These are phyloP conservation scores for Pipistrellus pipistrellus DNA, from an alignment of 2,797 vertebrate species.

Conservation along the genomic window DNA sequence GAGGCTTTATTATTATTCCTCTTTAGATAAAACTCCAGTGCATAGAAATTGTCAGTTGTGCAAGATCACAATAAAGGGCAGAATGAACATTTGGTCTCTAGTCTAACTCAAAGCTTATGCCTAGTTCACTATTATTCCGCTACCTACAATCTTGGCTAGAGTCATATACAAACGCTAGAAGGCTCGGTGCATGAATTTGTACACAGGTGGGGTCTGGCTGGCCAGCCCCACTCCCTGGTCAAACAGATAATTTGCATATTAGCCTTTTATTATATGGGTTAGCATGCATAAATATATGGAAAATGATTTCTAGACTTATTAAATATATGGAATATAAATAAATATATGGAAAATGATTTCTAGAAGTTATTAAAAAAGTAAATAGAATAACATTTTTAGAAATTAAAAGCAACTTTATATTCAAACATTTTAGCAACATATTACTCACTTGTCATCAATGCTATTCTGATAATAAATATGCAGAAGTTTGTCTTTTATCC, in stretches of 20 bases:
- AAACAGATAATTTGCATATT: no score
- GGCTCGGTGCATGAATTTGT: no score
- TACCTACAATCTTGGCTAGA: neutral
- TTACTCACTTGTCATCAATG: constrained; percentile 98
- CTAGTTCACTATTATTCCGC: constrained; percentile 5
- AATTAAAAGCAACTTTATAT: constrained; percentile 60
- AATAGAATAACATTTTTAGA: neutral
- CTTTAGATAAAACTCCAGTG: constrained; percentile 21
- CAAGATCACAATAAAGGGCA: neutral
- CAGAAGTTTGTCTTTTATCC: constrained; percentile 99
- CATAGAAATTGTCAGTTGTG: neutral
- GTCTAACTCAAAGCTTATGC: neutral
- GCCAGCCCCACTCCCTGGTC: no score
- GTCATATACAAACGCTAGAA: constrained; percentile 40
- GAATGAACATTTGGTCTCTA: neutral
- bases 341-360: constrained; percentile 20
- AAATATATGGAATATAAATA: no score
- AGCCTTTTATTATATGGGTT: neutral
- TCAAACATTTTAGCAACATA: constrained; percentile 69
- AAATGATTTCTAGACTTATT: constrained; percentile 31
- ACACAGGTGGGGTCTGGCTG: no score
- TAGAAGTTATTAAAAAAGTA: constrained; percentile 48
- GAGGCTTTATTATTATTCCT: neutral
- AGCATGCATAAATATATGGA: neutral
- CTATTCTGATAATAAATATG: constrained; percentile 99